Conservation (phyloP, 2,888 invertebrate genomes). For the Gerosis bhagava region DNA sequence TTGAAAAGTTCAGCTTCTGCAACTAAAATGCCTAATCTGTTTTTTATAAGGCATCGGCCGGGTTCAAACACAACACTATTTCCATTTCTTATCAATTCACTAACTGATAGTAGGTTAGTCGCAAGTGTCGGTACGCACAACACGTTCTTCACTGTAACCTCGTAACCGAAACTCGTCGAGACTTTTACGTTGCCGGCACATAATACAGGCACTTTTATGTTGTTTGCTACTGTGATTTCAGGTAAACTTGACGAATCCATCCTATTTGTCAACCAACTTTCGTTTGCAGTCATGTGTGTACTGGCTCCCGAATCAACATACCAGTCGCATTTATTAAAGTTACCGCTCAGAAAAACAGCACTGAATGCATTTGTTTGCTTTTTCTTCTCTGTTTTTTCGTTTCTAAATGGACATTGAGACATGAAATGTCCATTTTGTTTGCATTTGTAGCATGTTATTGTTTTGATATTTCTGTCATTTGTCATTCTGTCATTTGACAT, state of each 20-base stretch:
- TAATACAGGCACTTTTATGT: slow-evolving; percentile 31
- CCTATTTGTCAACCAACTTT: too few relatives aligned
- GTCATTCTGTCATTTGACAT: background rate
- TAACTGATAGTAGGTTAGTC: slow-evolving; percentile 33
- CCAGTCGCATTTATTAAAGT: slow-evolving; percentile 33
- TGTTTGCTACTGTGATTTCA: slow-evolving; percentile 37
- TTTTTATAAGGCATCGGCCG: slow-evolving; percentile 6
- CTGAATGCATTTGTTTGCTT: slow-evolving; percentile 8
- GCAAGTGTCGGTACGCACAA: slow-evolving; percentile 36
- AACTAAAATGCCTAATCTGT: slow-evolving; percentile 9
- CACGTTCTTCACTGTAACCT: slow-evolving; percentile 28
- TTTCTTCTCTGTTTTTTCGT: slow-evolving; percentile 3
- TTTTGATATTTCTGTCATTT: too few relatives aligned
- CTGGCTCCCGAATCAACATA: slow-evolving; percentile 35
- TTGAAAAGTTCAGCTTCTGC: slow-evolving; percentile 13
- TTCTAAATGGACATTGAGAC: slow-evolving; percentile 1
- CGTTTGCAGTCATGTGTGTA: slow-evolving; percentile 28
- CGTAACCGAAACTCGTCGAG: slow-evolving; percentile 7
- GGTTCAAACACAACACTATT: slow-evolving; percentile 25
- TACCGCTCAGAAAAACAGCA: slow-evolving; percentile 24
- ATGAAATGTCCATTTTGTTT: slow-evolving; percentile 22
- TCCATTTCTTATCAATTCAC: slow-evolving; percentile 25
- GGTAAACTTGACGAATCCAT: slow-evolving; percentile 14
- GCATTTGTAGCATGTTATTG: slow-evolving; percentile 20
- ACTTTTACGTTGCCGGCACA: slow-evolving; percentile 2